Base-by-base conservation (phyloP, 2,888 invertebrate species). In the Petrolisthes cinctipes region DNA sequence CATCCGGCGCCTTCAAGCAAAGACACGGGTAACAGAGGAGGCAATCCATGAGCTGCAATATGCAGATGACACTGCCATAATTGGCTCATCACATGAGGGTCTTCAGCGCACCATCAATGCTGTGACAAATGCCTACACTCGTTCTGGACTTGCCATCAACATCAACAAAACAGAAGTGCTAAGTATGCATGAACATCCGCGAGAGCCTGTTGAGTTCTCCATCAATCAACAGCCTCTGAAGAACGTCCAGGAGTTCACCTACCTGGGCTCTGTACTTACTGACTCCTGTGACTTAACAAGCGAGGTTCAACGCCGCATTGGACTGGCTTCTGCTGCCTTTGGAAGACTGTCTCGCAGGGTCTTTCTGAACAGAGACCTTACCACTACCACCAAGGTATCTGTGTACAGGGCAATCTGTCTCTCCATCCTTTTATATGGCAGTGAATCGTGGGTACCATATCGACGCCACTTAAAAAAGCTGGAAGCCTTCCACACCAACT, bases 371-470 rank as follows among this genome's bases (percentile, higher is more conserved):
- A 56, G 57, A 4, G 57, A 81, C 20, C 56, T 81, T 11, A 81
- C n/a, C 17, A 17, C 20, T 17, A 20, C n/a, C 7, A 81, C 81
- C 7, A 81, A 81, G 81, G 56, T 20, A 6, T 56, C 81, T 23
- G 57, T 81, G 56, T 11, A 61, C n/a, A 56, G 57, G n/a, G 81
- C 81, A 81, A 61, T 81, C 57, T 81, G 61, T 11, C 9, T 57
- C 14, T 20, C 61, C 6, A 20, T 23, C 4, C 54, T 79, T 17
- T 11, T 81, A 14, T 57, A 6, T 20, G 81, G n/a, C 7, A n/a
- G 23, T n/a, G 61, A 81, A 23, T 23, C 81, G 2, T 61, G 61
- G 61, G 17, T 61, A 51, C 61, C 61, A 14, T 81, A 53, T 23
- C 56, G 23, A 11, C 23, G 57, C 23, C 66, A 81, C 11, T 57